Base-by-base conservation (phyloP, 2,888 invertebrate genomes). In the Lobophora halterata region DNA sequence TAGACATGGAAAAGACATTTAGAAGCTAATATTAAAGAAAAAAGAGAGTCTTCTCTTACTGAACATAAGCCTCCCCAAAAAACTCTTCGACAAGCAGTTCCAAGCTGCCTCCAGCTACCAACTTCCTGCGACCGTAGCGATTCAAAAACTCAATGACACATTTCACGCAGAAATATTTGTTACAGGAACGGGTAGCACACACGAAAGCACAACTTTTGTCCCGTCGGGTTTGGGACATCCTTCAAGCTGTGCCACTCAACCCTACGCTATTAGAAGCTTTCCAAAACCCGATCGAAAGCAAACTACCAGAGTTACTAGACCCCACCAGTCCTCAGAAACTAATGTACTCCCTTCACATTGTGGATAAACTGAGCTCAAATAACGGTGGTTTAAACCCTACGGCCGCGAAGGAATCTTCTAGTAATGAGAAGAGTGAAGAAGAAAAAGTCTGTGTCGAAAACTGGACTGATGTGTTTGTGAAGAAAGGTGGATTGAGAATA, bases 321-420 rank as follows among this genome's bases (percentile, higher is more conserved):
- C 95, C 97, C 0, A 92, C 92, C 13, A 96, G 95, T 71, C 94
- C 97, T 0, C 97, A 97, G 77, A 97, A 97, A 70, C 90, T 98
- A 32, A 97, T 97, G 96, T 98, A 98, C 71, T 96, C 96, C 0
- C 79, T 97, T 43, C 97, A 97, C 72, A 97, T 97, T 51, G 95
- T 97, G 39, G 86, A 86, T 49, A 86, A 85, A 40, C 61, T 82
- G 35, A 85, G 86, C 54, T 80, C 79, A 33, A 78, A 55, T 41
- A 81, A 70, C 26, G 67, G 55, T 49, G 58, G 69, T 27, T 21
- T 29, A 5, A 3, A 35, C 4, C 35, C 34, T 0, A 7, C 30
- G 3, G 2, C 9, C 5, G 11, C n/a, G n/a, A 16, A 85, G 27
- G 50, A 66, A 5, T 43, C 70, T 0, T 57, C 58, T 1, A 65